phyloP scores from a whole-genome alignment of 2,797 vertebrate genomes.

The Calcarius lapponicus region DNA sequence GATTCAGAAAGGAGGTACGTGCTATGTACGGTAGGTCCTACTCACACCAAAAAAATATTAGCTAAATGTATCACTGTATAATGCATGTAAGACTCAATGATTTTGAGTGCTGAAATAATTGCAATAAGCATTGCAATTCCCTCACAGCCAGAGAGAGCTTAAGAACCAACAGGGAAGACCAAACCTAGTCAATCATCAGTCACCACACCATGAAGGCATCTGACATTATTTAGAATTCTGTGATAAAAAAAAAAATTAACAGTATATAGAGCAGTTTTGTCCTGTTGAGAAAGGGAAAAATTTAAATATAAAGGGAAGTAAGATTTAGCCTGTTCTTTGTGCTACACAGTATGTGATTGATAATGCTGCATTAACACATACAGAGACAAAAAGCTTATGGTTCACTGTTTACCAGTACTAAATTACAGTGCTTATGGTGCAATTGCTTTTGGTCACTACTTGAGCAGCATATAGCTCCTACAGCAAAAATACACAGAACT shows the following conservation, averaged over 20 bases:
- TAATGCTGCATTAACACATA: background rate
- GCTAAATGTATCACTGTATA: background rate
- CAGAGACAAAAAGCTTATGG: background rate
- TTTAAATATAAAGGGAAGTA: background rate
- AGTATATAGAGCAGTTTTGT: background rate
- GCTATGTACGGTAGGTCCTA: background rate
- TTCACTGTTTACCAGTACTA: background rate
- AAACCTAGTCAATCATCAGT: background rate
- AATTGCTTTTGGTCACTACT: background rate
- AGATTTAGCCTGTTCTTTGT: background rate
- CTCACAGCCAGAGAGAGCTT: background rate
- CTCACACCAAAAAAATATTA: background rate
- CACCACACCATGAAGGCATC: background rate
- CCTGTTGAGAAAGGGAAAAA: background rate
- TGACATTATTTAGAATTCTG: background rate
- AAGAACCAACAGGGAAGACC: background rate
- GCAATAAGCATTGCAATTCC: background rate
- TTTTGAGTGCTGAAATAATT: background rate
- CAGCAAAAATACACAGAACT: background rate
- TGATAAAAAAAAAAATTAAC: background rate
- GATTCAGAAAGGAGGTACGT: background rate
- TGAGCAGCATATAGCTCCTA: background rate
- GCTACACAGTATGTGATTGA: rapidly evolving
- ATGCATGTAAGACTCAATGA: background rate
- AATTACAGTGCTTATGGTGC: background rate